Percentiles rank a stretch among this genome's conserved stretches.
These are phyloP conservation scores for Monopis laevigella DNA, from an alignment of 2,888 invertebrate genomes.

Conservation along the genomic window DNA sequence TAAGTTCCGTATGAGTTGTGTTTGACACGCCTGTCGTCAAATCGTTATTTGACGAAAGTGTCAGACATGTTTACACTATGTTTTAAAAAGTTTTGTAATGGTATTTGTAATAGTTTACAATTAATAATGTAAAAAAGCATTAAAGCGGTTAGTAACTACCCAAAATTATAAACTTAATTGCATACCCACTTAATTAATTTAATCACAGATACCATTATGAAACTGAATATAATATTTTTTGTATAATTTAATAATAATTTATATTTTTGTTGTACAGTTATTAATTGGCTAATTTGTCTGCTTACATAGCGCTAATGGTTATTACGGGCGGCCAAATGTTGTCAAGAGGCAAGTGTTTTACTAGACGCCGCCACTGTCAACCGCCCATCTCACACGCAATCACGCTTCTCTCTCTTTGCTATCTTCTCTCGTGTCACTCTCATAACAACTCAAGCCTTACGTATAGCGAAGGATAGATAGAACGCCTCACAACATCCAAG, in stretches of 20 bases:
- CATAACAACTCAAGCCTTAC: conserved; percentile 16
- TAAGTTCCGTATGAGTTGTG: no score
- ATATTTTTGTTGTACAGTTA: conserved; percentile 1
- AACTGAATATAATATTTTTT: conserved; percentile 1
- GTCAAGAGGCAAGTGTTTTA: conserved; percentile 69
- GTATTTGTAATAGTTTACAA: no score
- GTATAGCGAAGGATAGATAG: conserved; percentile 1
- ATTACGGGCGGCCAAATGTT: conserved; percentile 65
- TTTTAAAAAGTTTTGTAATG: no score
- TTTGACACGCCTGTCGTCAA: no score
- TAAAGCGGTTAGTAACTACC: no score
- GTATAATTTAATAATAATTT: neutral
- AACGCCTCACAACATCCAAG: no score
- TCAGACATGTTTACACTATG: no score
- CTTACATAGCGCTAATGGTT: conserved; percentile 63
- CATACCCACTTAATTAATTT: no score
- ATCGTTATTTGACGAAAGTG: no score
- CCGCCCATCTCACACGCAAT: conserved; percentile 61
- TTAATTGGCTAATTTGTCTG: conserved; percentile 27
- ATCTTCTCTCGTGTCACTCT: conserved; percentile 28
- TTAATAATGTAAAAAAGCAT: no score
- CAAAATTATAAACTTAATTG: no score
- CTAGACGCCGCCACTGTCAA: conserved; percentile 50
- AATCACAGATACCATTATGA: no score
- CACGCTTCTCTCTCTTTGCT: conserved; percentile 63